Evolutionary conservation across 2,113 vertebrate species (phyloP), one percentile per base, ranked within the genome.

Genomic region (Pluvialis apricaria): DNA sequence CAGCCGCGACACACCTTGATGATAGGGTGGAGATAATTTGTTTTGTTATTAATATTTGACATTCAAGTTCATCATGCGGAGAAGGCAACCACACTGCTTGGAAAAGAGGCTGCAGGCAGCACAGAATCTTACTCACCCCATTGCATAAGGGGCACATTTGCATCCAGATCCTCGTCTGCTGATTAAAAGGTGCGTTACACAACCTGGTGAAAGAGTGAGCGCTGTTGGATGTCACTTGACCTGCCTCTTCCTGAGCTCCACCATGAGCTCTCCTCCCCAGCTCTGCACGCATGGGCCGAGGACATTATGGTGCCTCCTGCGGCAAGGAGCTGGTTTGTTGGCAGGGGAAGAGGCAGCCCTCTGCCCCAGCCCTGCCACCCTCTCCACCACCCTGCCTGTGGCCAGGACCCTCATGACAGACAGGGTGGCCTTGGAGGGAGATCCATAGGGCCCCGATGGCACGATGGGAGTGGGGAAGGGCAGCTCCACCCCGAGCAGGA

Each of bases 61-160:
- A 90, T 92, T 78, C 80, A 86, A 24, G 92, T 94, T 97, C 93
- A 96, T 96, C 75, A 79, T 92, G 80, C 17, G 25, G 92, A 65
- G 78, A 97, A 93, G 86, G 38, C 79, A 92, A 92, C 93, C 57
- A 3, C 75, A 69, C 82, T 87, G 71, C 81, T 62, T 95, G 82
- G 91, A 96, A 95, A 91, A 91, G 89, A 96, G 77, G 91, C 95
- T 87, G 90, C 90, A 84, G 95, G 80, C 96, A 84, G 93, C 88
- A 4, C 19, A 89, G 92, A 97, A 95, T 96, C 96, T 97, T 96
- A 97, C 88, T 97, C 96, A 97, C 25, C 44, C 36, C 82, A 65
- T 80, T 97, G 94, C 98, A 95, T 96, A 97, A 98, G 95, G 95
- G 76, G 77, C 73, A 87, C 57, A 94, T 98, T 97, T 96, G 54